phyloP scores from a whole-genome alignment of 2,888 invertebrate genomes.

The Spilosoma lubricipeda region DNA sequence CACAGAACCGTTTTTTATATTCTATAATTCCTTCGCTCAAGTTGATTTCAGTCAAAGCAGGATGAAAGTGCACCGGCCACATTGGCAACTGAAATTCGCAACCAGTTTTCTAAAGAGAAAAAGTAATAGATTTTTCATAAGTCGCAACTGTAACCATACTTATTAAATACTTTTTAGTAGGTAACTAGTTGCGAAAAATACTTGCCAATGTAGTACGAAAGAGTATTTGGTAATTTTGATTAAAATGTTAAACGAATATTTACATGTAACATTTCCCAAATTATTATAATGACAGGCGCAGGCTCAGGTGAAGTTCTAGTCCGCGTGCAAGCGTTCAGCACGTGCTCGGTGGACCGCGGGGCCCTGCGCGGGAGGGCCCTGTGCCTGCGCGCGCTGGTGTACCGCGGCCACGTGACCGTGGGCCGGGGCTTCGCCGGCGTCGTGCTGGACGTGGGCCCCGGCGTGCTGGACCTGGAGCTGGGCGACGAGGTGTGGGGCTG shows the following conservation, averaged over 20 bases:
- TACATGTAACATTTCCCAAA: not conserved
- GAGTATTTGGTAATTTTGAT: too few species aligned
- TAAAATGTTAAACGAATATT: not conserved
- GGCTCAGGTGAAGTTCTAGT: conserved; percentile 75
- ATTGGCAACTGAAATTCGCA: too few species aligned
- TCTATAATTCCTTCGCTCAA: too few species aligned
- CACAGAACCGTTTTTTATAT: too few species aligned
- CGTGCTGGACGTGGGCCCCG: conserved; percentile 77
- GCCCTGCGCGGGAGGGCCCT: conserved; percentile 74
- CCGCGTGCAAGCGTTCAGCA: conserved; percentile 81
- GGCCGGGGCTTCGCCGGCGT: conserved; percentile 80
- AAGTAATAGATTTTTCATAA: too few species aligned
- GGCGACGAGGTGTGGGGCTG: conserved; percentile 85
- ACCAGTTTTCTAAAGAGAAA: too few species aligned
- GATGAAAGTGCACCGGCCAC: too few species aligned
- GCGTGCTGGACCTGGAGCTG: conserved; percentile 75
- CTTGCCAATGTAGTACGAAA: too few species aligned
- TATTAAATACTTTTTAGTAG: too few species aligned
- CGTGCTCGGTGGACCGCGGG: conserved; percentile 71
- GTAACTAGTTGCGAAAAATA: too few species aligned
- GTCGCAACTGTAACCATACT: too few species aligned
- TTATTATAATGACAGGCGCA: conserved; percentile 55
- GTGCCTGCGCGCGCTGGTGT: conserved; percentile 65
- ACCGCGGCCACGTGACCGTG: conserved; percentile 65
- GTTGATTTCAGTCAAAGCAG: too few species aligned